These are phyloP conservation scores for Ammospiza maritima DNA, from an alignment of 2,797 vertebrate species.

Conservation along the genomic window DNA sequence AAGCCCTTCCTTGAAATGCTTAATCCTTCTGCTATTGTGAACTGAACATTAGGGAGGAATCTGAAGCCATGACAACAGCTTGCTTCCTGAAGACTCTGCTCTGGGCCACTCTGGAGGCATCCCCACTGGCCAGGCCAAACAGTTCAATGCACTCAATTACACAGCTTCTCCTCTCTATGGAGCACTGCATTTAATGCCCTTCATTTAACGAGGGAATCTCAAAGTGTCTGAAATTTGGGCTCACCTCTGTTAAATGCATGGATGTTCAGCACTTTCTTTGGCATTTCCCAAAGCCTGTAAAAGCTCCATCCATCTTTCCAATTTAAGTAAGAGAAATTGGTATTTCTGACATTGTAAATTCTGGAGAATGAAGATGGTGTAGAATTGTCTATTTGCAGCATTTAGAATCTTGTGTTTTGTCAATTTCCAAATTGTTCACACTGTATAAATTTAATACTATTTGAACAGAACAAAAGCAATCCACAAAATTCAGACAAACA, in stretches of 20 bases:
- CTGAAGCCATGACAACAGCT: conserved; percentile 41
- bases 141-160: background rate
- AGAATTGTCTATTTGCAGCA: background rate
- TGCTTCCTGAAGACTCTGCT: background rate
- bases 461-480: background rate
- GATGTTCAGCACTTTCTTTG: background rate
- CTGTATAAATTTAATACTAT: background rate
- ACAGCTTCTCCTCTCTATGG: background rate
- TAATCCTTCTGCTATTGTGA: conserved; percentile 44
- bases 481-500: background rate
- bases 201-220: background rate
- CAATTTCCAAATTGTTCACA: background rate
- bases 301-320: background rate
- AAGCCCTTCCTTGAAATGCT: conserved; percentile 5
- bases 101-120: background rate
- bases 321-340: background rate
- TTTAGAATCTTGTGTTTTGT: background rate
- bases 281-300: background rate
- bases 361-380: background rate
- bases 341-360: background rate
- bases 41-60: background rate
- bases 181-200: background rate
- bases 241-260: background rate
- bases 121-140: background rate
- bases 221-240: background rate